Percentiles rank a stretch among this genome's conserved stretches.
These are phyloP conservation scores for Melikaiella ostensackeni DNA, from an alignment of 2,888 invertebrate genomes.

Conservation along the genomic window DNA sequence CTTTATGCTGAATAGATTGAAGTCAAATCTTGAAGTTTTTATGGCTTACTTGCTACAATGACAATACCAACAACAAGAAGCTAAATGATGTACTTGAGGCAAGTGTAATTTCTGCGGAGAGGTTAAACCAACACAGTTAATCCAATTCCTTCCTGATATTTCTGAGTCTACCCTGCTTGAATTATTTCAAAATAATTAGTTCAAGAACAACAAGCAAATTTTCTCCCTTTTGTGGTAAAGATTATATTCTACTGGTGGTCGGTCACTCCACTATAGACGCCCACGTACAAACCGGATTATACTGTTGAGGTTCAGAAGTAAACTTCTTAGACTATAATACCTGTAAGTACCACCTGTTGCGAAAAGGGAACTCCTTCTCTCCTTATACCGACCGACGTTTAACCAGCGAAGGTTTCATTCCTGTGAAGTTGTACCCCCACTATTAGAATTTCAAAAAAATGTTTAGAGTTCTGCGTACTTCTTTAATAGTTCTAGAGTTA, in stretches of 20 bases:
- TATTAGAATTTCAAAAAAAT: no score
- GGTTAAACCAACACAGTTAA: background rate
- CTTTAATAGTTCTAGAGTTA: no score
- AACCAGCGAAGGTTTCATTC: constrained; percentile 48
- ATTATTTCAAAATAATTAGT: constrained; percentile 3
- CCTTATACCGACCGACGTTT: constrained; percentile 52
- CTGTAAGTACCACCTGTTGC: constrained; percentile 63
- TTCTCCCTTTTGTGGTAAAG: background rate
- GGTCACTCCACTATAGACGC: background rate
- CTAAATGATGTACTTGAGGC: background rate
- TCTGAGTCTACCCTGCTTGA: background rate
- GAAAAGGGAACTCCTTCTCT: constrained; percentile 61
- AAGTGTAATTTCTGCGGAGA: background rate
- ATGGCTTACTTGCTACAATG: background rate
- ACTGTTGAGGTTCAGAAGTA: background rate
- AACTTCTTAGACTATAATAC: constrained; percentile 27
- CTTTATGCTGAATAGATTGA: background rate
- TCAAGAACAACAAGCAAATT: background rate
- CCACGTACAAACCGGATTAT: background rate
- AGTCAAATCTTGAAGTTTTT: background rate
- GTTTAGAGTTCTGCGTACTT: no score
- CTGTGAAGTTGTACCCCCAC: no score
- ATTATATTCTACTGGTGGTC: background rate
- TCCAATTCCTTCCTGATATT: background rate
- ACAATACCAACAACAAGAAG: background rate